phyloP scores from a whole-genome alignment of 2,797 vertebrate genomes.

The Neoniphon sammara region DNA sequence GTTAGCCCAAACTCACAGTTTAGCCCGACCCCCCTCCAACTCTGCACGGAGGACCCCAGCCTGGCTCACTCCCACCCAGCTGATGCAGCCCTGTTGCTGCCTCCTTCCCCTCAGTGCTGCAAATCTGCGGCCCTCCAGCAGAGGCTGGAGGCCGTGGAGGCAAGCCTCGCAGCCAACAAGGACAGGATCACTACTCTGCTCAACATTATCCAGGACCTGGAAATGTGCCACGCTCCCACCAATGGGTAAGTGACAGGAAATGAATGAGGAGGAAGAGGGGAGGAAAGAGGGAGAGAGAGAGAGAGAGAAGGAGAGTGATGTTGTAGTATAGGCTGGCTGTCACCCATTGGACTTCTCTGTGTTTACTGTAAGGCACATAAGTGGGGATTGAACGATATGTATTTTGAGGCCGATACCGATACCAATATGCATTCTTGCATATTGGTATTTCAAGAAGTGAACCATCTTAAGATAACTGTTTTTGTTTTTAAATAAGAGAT shows the following conservation, averaged over 20 bases:
- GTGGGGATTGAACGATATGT: too few species aligned
- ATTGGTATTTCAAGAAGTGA: too few species aligned
- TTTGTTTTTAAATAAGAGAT: too few species aligned
- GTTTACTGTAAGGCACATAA: too few species aligned
- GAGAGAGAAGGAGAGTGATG: too few species aligned
- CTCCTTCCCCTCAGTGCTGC: constrained; percentile 71
- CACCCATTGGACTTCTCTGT: too few species aligned
- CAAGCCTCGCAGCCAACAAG: constrained; percentile 93
- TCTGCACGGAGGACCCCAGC: constrained; percentile 46
- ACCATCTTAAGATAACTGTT: too few species aligned
- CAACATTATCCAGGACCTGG: constrained; percentile 97
- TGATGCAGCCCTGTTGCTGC: constrained; percentile 65
- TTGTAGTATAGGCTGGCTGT: too few species aligned
- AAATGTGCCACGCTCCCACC: constrained; percentile 89
- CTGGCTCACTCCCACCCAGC: constrained; percentile 77
- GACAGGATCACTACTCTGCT: constrained; percentile 94
- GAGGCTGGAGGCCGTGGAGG: constrained; percentile 90
- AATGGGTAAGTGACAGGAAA: constrained; percentile 85
- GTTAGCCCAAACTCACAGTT: constrained; percentile 38
- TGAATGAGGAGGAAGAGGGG: background rate
- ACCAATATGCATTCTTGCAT: too few species aligned
- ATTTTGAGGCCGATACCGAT: too few species aligned
- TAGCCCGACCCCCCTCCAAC: constrained; percentile 40
- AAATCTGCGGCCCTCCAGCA: constrained; percentile 84
- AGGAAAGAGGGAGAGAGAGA: background rate